Evolutionary conservation across 1,140 invertebrate species (phyloP).

Genomic region (Cataglyphis hispanica): DNA sequence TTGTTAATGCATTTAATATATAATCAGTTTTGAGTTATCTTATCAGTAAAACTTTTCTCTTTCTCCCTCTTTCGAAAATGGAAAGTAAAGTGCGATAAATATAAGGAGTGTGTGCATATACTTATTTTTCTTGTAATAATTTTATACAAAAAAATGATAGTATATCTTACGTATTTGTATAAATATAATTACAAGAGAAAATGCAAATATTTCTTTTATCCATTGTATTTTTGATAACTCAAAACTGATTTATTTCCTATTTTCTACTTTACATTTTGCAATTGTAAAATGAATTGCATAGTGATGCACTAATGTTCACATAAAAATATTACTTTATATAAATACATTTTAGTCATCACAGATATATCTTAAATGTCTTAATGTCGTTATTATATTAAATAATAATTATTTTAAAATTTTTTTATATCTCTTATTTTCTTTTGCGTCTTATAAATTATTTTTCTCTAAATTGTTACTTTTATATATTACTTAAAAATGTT

Average conservation of each 20-base stretch:
- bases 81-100: neutral
- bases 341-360: neutral
- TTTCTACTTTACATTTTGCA: neutral
- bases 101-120: too few relatives aligned
- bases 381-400: neutral
- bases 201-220: too few relatives aligned
- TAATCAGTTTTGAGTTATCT: neutral
- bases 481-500: too few relatives aligned
- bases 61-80: neutral
- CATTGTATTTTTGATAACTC: too few relatives aligned
- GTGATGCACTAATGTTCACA: neutral
- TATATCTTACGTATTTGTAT: neutral
- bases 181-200: neutral
- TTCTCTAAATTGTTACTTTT: neutral
- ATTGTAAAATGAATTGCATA: neutral
- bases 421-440: too few relatives aligned
- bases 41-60: too few relatives aligned
- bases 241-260: too few relatives aligned
- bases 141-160: too few relatives aligned
- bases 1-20: neutral
- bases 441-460: neutral
- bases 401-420: neutral
- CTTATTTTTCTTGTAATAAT: too few relatives aligned
- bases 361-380: too few relatives aligned
- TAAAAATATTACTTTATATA: neutral